Base-by-base conservation (phyloP, 2,113 vertebrate species). In the Phyllostomus hastatus region DNA sequence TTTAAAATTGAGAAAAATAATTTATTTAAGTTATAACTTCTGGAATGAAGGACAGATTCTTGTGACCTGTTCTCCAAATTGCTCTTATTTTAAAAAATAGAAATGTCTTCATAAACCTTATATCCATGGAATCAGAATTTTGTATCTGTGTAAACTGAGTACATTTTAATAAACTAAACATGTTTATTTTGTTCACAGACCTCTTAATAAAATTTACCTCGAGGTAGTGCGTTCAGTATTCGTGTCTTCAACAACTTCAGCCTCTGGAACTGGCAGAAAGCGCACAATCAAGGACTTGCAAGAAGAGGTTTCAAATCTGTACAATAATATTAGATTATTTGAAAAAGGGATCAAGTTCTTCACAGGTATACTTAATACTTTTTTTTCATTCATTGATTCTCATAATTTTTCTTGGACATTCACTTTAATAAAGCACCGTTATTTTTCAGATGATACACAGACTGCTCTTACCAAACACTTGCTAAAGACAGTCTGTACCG, bases 251-350 rank as follows among this genome's bases (percentile, higher is more conserved):
- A 98, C 97, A 66, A 98, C 98, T 83, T 98, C 99, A 35, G 96
- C 97, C 2, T 98, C 99, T 15, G 99, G 99, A 69, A 98, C 98
- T 72, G 99, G 96, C 97, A 99, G 99, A 96, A 99, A 99, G 97
- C 99, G 99, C 93, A 99, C 98, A 10, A 98, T 99, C 96, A 99
- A 99, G 97, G 99, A 99, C 41, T 98, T 99, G 10, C 99, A 99
- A 97, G 99, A 99, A 96, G 99, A 99, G 94, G 99, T 99, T 97
- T 99, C 98, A 94, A 99, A 98, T 96, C 98, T 99, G 0, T 99
- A 99, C 98, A 99, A 98, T 98, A 99, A 99, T 97, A 99, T 99
- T 95, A 98, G 99, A 2, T 98, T 99, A 72, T 99, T 99, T 98
- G 99, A 99, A 96, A 99, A 99, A 89, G 99, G 99, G 89, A 96